A percentile compares a stretch with the other conserved stretches of the same genome.
Conservation (phyloP, 1,140 invertebrate genomes). For the honey bee (Apis mellifera) region DNA sequence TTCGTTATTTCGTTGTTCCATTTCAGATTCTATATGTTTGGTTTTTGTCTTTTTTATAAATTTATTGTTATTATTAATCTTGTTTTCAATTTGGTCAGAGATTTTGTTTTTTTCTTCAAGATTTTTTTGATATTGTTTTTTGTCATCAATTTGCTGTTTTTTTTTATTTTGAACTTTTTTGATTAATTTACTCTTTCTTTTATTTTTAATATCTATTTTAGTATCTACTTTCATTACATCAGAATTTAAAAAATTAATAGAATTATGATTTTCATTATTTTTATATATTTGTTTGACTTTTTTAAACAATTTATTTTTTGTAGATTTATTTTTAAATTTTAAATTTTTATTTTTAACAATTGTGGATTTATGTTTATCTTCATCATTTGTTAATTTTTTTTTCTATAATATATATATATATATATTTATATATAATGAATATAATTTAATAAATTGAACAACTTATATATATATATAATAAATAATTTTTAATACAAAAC, state of each 20-base stretch:
- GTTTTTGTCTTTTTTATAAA: not conserved
- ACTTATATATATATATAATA: not conserved
- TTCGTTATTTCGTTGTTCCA: not conserved
- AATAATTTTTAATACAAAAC: too few species aligned
- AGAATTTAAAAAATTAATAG: not conserved
- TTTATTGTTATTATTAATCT: not conserved
- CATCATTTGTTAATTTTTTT: not conserved
- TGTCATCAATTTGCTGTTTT: not conserved
- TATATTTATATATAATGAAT: not conserved
- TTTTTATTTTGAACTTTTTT: not conserved
- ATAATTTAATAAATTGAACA: not conserved
- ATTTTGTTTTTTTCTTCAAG: too few species aligned
- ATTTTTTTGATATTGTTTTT: not conserved
- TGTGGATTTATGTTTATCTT: conserved; percentile 12
- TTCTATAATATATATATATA: conserved; percentile 19
- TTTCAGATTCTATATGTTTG: not conserved
- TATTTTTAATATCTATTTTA: conserved; percentile 5
- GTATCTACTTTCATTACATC: not conserved
- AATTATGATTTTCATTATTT: not conserved
- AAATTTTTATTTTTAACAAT: not conserved
- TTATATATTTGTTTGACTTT: conserved; percentile 7
- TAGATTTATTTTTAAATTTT: conserved; percentile 19
- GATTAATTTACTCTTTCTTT: not conserved
- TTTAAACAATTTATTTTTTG: not conserved
- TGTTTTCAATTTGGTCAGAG: not conserved